phyloP scores from a whole-genome alignment of 92 coral and sea anemone genomes.

The Parazoanthus atlanticus region DNA sequence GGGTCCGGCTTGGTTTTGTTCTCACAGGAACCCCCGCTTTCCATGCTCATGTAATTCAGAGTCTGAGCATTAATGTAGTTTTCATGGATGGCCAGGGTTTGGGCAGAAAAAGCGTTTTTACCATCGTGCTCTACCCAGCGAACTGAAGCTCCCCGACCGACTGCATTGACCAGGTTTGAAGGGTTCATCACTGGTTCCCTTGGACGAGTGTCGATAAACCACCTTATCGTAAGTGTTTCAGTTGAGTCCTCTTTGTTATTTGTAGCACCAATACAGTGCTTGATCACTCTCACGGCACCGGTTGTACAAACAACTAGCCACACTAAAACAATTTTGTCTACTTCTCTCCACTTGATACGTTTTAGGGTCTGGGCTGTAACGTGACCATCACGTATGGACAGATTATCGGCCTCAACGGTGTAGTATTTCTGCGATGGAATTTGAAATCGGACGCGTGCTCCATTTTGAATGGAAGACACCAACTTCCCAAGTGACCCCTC shows the following conservation, averaged over 20 bases:
- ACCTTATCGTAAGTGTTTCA: slow-evolving; percentile 29
- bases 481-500: slow-evolving; percentile 44
- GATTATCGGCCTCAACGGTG: slow-evolving; percentile 78
- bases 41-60: slow-evolving; percentile 19
- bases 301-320: slow-evolving; percentile 81
- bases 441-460: slow-evolving; percentile 75
- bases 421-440: slow-evolving; percentile 25
- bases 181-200: slow-evolving; percentile 44
- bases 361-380: slow-evolving; percentile 77
- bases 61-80: slow-evolving; percentile 62
- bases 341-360: slow-evolving; percentile 53
- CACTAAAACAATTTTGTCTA: slow-evolving; percentile 61
- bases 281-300: slow-evolving; percentile 57
- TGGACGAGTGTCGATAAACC: slow-evolving; percentile 72
- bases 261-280: slow-evolving; percentile 54
- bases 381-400: slow-evolving; percentile 66
- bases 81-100: slow-evolving; percentile 59
- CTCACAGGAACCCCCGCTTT: slow-evolving; percentile 51
- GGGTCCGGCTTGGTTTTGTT: neutral
- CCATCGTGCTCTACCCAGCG: slow-evolving; percentile 57
- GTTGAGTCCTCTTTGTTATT: slow-evolving; percentile 35
- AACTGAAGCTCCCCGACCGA: slow-evolving; percentile 63
- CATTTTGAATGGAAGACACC: slow-evolving; percentile 53
- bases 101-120: slow-evolving; percentile 61
- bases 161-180: slow-evolving; percentile 51